Evolutionary conservation across 1,140 invertebrate genomes (phyloP), one percentile per base, ranked within the genome.

Genomic region (Drosophila watanabei): DNA sequence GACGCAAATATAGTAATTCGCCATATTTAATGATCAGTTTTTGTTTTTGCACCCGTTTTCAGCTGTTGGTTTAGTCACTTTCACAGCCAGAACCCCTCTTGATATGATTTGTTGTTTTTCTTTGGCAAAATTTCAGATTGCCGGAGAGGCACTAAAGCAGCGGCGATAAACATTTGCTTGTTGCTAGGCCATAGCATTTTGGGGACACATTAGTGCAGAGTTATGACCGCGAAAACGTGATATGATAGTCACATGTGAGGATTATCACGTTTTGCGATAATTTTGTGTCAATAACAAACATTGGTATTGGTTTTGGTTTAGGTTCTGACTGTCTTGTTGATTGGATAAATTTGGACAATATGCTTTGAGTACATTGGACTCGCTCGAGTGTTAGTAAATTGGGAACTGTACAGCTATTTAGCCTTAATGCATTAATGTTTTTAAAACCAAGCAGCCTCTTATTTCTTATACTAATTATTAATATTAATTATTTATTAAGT

Each of bases 181-280:
- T 80, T 80, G 68, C 77, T 16, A 80, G 37, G 68, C 43, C 64
- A 51, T 16, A 39, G n/a, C 16, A 30, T 43, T 9, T 9, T 24
- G 28, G 62, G 60, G 8, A 20, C 35, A 11, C 35, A 37, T 49
- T 33, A 39, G 14, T 32, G 32, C 9, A 4, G 18, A 35, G 9
- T 45, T 73, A 73, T 75, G 24, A 57, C 54, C n/a, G n/a, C 65
- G 11, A 52, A 79, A 79, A 79, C 76, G 76, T 79, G 76, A 79
- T 70, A 79, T 71, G 75, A 79, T 63, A 79, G 75, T 79, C 76
- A 79, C 76, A 62, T 62, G 75, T 51, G 45, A 28, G 39, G 39
- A 59, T 79, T 79, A 79, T 72, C 76, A 79, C 76, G 76, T 79
- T 79, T 79, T 72, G 75, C 41, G 76, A 79, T 79, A 72, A 79